Base-by-base conservation (phyloP, 2,888 invertebrate species). In the Icerya purchasi region DNA sequence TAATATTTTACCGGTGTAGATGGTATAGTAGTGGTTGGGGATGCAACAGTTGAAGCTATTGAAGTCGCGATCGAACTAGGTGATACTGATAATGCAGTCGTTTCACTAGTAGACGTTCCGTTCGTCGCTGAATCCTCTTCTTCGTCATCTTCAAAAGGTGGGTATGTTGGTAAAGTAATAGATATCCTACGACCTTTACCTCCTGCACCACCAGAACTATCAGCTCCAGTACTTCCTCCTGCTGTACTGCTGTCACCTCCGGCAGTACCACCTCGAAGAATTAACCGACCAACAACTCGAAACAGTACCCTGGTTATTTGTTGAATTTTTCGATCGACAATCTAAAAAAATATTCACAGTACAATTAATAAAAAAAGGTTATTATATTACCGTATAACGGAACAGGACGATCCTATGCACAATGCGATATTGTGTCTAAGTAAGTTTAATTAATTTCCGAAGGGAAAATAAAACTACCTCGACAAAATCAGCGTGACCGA, bases 261-360 rank as follows among this genome's bases (percentile, higher is more conserved):
- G 64, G 70, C 70, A 57, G 71, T 70, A 63, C 75, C 74, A 59
- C 69, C 71, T 52, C 79, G 76, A 64, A 85, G 76, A 65, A 88
- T 74, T 62, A 81, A 76, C 51, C 87, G 82, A 55, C 87, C 87
- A 69, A 88, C 78, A 63, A 82, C 77, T 68, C 83, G 80, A 72
- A 88, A 79, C 68, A 87, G 73, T 71, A 78, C 76, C 70, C 81
- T 77, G 64, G 81, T 80, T 70, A 85, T 77, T 73, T 79, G 77
- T 76, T 84, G 84, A 72, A 86, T 81, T 72, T 82, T 83, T 72
- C 80, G 77, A 76, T 84, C 84, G 75, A 85, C 75, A 70, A 83
- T 80, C 84, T 80, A n/a, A n/a, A n/a, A n/a, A n/a, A n/a, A n/a
- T n/a, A n/a, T n/a, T n/a, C n/a, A n/a, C n/a, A n/a, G n/a, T n/a